Percentiles rank a stretch among this genome's conserved stretches.
phyloP scores from a whole-genome alignment of 2,797 vertebrate species.

The Sebastiscus albofasciatus region DNA sequence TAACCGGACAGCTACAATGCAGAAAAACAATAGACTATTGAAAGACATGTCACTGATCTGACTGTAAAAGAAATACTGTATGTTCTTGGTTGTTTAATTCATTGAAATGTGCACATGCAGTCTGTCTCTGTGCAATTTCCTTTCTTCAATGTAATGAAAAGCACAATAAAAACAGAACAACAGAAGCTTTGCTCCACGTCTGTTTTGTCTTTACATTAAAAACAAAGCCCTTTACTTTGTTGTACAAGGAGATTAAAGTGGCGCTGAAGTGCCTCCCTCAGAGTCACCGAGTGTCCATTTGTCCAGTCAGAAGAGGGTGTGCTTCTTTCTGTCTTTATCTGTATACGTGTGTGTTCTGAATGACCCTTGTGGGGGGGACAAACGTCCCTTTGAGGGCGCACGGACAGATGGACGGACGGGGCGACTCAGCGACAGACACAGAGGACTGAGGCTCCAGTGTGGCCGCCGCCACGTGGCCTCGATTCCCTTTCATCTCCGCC shows the following conservation, averaged over 20 bases:
- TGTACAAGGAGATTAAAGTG: constrained; percentile 21
- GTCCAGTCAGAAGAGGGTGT: constrained; percentile 57
- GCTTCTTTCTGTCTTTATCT: constrained; percentile 11
- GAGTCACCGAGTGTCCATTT: constrained; percentile 53
- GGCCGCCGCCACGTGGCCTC: constrained; percentile 40
- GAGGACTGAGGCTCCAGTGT: constrained; percentile 72
- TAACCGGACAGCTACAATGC: neutral
- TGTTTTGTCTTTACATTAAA: constrained; percentile 42
- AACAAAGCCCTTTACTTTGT: constrained; percentile 29
- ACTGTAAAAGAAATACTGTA: neutral
- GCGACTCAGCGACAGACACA: constrained; percentile 69
- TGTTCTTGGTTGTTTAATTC: neutral
- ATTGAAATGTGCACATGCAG: neutral
- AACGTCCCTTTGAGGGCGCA: constrained; percentile 75
- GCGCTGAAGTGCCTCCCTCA: constrained; percentile 51
- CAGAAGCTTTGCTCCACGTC: constrained; percentile 14
- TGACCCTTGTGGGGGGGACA: constrained; percentile 59
- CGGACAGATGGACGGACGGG: constrained; percentile 74
- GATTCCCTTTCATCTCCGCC: constrained; percentile 46
- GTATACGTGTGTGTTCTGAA: constrained; percentile 36
- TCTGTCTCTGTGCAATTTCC: neutral
- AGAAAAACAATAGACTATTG: neutral
- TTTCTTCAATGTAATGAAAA: neutral
- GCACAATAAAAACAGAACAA: constrained; percentile 49
- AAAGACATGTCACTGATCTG: neutral